Conservation (phyloP, 2,113 vertebrate species). For the Sylvietta virens region DNA sequence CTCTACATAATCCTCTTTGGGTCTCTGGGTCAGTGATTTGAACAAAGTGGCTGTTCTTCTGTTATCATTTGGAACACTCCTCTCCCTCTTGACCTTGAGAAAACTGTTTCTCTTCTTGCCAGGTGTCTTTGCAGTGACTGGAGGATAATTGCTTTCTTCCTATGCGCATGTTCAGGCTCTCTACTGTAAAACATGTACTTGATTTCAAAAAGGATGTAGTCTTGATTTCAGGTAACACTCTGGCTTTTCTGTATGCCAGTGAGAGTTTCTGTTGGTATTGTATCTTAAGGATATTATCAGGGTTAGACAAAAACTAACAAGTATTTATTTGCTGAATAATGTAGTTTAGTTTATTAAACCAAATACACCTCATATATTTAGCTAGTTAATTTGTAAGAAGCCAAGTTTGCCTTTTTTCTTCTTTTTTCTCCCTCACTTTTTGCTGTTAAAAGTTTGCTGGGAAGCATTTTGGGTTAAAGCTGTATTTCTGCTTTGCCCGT, state of each 20-base stretch:
- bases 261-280: neutral
- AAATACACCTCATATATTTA: neutral
- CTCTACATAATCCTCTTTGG: neutral
- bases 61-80: neutral
- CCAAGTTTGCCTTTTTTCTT: neutral
- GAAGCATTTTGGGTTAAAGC: neutral
- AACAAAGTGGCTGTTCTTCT: neutral
- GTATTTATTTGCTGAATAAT: neutral
- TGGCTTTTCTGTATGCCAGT: neutral
- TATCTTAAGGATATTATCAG: neutral
- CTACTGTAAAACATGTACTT: neutral
- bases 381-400: neutral
- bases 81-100: conserved; percentile 1
- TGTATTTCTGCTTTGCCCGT: neutral
- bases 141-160: neutral
- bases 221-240: neutral
- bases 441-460: neutral
- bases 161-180: accelerated
- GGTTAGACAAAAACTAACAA: neutral
- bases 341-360: neutral
- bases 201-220: neutral
- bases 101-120: neutral
- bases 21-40: neutral
- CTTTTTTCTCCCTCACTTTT: accelerated
- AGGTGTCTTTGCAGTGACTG: neutral